Conservation (phyloP, 2,113 vertebrate genomes). For the Eonycteris spelaea region DNA sequence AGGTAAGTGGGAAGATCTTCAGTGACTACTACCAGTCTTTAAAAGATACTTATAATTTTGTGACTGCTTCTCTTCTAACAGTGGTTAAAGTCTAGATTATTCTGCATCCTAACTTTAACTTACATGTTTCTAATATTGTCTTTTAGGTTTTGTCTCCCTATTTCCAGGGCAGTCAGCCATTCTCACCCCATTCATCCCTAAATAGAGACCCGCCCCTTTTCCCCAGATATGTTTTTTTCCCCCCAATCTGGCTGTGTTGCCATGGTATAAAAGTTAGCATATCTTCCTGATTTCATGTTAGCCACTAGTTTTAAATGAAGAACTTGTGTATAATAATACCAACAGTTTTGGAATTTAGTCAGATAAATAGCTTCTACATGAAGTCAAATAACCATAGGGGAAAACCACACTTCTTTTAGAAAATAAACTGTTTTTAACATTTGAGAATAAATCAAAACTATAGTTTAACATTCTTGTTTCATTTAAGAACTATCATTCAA, state of each 20-base stretch:
- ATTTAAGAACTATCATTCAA: slow-evolving; percentile 29
- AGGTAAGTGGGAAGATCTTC: slow-evolving; percentile 85
- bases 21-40: slow-evolving; percentile 17
- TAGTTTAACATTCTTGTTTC: neutral
- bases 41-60: neutral
- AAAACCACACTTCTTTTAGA: neutral
- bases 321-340: neutral
- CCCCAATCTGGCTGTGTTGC: neutral
- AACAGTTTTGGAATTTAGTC: neutral
- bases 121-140: neutral
- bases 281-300: neutral
- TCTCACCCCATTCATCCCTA: neutral
- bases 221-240: neutral
- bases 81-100: neutral
- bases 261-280: neutral
- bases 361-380: neutral
- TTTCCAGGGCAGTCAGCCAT: neutral
- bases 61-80: neutral
- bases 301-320: neutral
- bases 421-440: slow-evolving; percentile 10
- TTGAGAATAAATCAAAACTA: neutral
- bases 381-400: neutral
- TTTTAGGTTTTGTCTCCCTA: neutral
- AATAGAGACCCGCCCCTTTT: neutral
- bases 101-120: neutral